Base-by-base conservation (phyloP, 2,888 invertebrate species). In the Labia minor region DNA sequence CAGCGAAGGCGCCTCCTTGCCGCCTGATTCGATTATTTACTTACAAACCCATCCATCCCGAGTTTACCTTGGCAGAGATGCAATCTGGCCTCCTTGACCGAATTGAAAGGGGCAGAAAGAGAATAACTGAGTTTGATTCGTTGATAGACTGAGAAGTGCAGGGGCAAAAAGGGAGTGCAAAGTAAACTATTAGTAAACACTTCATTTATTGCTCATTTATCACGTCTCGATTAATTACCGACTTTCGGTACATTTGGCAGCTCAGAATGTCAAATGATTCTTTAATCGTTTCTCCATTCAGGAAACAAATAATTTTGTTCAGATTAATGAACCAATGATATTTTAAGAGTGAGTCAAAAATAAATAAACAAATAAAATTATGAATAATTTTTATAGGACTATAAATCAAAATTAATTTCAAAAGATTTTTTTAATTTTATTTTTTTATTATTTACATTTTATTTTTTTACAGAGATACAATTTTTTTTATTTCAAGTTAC, bases 101-200 rank as follows among this genome's bases (percentile, higher is more conserved):
- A 49, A 49, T 49, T 49, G 49, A 49, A 49, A n/a, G n/a, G n/a
- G n/a, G 49, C 49, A 49, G 49, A 49, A 49, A 49, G 49, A 49
- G 49, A 49, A 4, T 49, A 49, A 14, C 49, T 49, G 49, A 14
- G 49, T 14, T 49, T 49, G 49, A 49, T 49, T 49, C n/a, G n/a
- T n/a, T n/a, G n/a, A n/a, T n/a, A n/a, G n/a, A n/a, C n/a, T n/a
- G n/a, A n/a, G n/a, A n/a, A n/a, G n/a, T n/a, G n/a, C n/a, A n/a
- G n/a, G 14, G 49, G 49, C 6, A 49, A 49, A 8, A 49, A 14
- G 49, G 14, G 49, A 49, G 49, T 4, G 49, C 3, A 14, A 49
- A 14, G 14, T 14, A 16, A 14, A 49, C 49, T 49, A 49, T 49
- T 49, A 49, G 49, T 49, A 49, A 49, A 49, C 49, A 49, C 49